A percentile compares a stretch with the other conserved stretches of the same genome.
Evolutionary conservation across 1,140 invertebrate genomes (phyloP).

Genomic region (Pseudoatta argentina): DNA sequence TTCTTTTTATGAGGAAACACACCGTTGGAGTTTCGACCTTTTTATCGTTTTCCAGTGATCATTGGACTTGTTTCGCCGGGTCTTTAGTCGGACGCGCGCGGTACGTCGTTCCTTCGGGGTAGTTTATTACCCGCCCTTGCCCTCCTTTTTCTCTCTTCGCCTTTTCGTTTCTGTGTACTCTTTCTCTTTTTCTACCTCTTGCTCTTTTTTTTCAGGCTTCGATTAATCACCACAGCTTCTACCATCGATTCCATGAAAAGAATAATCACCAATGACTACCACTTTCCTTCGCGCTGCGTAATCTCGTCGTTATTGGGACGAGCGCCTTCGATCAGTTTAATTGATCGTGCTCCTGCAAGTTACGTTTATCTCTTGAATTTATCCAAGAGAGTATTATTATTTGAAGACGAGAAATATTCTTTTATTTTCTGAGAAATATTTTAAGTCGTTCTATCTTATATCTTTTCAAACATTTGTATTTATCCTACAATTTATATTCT

Average conservation of each 20-base stretch:
- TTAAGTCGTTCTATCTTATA: background rate
- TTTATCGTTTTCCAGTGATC: conserved; percentile 41
- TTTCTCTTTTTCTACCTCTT: background rate
- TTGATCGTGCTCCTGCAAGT: background rate
- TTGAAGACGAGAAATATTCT: background rate
- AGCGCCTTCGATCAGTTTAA: background rate
- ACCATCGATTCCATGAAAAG: conserved; percentile 40
- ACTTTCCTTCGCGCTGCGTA: conserved; percentile 18
- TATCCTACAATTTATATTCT: background rate
- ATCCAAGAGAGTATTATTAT: background rate
- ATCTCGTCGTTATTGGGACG: conserved; percentile 19
- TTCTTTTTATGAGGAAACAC: conserved; percentile 26
- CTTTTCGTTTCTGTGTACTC: background rate
- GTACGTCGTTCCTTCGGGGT: conserved; percentile 36
- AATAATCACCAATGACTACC: conserved; percentile 41
- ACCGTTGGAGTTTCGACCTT: background rate
- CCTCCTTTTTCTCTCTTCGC: background rate
- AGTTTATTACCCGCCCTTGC: conserved; percentile 36
- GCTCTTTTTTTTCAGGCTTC: conserved; percentile 17
- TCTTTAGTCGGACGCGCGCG: conserved; percentile 35
- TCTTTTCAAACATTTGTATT: background rate
- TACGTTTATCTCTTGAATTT: conserved; percentile 12
- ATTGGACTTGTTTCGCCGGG: conserved; percentile 33
- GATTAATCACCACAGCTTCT: conserved; percentile 31
- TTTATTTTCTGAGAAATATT: background rate